Percentiles rank a stretch among this genome's conserved stretches.
Conservation (phyloP, 2,888 invertebrate genomes). For the Erynnis tages region DNA sequence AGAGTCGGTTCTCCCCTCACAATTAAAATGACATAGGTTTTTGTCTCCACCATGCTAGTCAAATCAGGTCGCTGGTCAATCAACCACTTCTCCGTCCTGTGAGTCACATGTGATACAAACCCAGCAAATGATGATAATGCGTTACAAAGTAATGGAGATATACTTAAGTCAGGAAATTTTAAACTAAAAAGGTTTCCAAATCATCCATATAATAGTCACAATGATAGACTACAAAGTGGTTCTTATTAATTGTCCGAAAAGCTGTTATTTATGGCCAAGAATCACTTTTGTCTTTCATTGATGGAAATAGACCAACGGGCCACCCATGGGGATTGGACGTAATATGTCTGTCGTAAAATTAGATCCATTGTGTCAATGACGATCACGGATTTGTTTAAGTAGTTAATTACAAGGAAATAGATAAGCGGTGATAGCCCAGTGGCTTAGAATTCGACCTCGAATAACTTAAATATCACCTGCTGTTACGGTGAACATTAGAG, state of each 20-base stretch:
- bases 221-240: constrained; percentile 58
- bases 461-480: no score
- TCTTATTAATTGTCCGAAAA: constrained; percentile 77
- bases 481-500: no score
- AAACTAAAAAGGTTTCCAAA: constrained; percentile 33
- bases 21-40: no score
- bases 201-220: constrained; percentile 45
- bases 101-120: not conserved
- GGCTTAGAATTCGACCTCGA: no score
- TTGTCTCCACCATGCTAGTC: no score
- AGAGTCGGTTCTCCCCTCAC: no score
- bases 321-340: constrained; percentile 61
- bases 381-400: not conserved
- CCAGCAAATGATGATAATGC: no score
- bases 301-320: constrained; percentile 64
- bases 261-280: constrained; percentile 67
- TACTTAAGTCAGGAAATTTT: not conserved
- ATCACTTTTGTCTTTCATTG: constrained; percentile 60
- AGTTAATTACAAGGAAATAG: no score
- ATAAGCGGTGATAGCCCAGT: no score
- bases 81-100: no score
- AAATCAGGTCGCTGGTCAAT: no score
- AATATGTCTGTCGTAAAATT: constrained; percentile 59
- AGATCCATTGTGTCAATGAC: constrained; percentile 38
- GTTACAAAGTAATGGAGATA: no score